Evolutionary conservation across 2,888 invertebrate species (phyloP).

Genomic region (Cantharis flavilabris): DNA sequence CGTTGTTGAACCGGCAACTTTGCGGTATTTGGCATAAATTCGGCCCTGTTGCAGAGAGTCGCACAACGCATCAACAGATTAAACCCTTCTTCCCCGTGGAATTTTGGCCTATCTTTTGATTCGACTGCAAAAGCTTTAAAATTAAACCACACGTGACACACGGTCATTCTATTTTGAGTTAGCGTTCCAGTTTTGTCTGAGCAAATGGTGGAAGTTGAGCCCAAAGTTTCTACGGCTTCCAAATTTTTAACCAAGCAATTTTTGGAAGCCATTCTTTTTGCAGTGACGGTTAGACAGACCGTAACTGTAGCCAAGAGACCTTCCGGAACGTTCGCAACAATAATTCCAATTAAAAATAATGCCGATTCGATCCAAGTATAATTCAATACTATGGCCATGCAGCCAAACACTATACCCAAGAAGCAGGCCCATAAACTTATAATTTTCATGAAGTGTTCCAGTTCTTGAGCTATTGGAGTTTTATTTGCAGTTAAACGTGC

Average conservation of each 20-base stretch:
- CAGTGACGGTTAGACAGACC: slow-evolving; percentile 75
- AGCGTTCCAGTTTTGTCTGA: slow-evolving; percentile 78
- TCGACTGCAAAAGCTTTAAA: slow-evolving; percentile 57
- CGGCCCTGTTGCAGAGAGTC: slow-evolving; percentile 74
- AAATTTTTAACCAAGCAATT: slow-evolving; percentile 81
- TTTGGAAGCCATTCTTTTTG: slow-evolving; percentile 79
- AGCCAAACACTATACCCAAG: slow-evolving; percentile 58
- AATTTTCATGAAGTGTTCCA: slow-evolving; percentile 71
- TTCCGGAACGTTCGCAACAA: slow-evolving; percentile 78
- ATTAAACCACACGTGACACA: slow-evolving; percentile 77
- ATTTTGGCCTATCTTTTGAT: slow-evolving; percentile 43
- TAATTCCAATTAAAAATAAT: slow-evolving; percentile 68
- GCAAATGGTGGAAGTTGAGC: slow-evolving; percentile 80
- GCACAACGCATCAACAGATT: slow-evolving; percentile 56
- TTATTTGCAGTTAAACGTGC: slow-evolving; percentile 64
- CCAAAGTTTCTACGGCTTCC: slow-evolving; percentile 79
- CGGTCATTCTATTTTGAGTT: slow-evolving; percentile 77
- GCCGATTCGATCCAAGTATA: slow-evolving; percentile 74
- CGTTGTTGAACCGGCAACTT: slow-evolving; percentile 58
- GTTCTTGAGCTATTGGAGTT: slow-evolving; percentile 75
- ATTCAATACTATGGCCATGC: slow-evolving; percentile 65
- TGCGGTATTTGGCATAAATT: slow-evolving; percentile 58
- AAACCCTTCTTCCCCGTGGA: slow-evolving; percentile 43
- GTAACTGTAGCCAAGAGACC: slow-evolving; percentile 79
- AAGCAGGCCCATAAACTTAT: slow-evolving; percentile 67